Base-by-base conservation (phyloP, 1,140 invertebrate species). In the Habropoda laboriosa region DNA sequence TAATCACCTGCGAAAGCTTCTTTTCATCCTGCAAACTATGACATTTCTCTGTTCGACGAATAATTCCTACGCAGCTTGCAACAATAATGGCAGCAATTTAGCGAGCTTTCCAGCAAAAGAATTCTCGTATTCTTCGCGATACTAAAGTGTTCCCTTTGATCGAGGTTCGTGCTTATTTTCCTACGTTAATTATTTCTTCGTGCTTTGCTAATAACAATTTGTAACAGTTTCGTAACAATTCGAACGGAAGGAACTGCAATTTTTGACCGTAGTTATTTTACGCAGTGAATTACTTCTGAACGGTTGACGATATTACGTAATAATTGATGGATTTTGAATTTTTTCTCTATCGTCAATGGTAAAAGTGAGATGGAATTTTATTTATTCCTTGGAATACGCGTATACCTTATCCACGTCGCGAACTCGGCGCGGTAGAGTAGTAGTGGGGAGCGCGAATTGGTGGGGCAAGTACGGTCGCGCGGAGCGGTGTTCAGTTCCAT, bases 401-500 rank as follows among this genome's bases (percentile, higher is more conserved):
- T n/a, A 13, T 38, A 61, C 0, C 24, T 68, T 63, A 79, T 72
- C 5, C 30, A 51, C 57, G 55, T 16, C 27, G 49, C 42, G 42
- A 79, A 32, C 60, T 42, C 51, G 71, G 12, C 78, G 35, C 35
- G 27, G 18, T 13, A n/a, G 35, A n/a, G 51, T 32, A 66, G 16
- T 35, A 24, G 87, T 80, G 83, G 86, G 85, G 84, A 40, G 30
- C 53, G 30, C 40, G 57, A 40, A 18, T 78, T 60, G 57, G 85
- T 77, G 83, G 79, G 79, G 61, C 66, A 45, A 40, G 47, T 66
- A 67, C 45, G 72, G 60, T 45, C 60, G 60, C 70, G 73, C 74
- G 73, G 78, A 67, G 60, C 67, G 21, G 40, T 73, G 76, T 76
- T 90, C 90, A 91, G 91, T 92, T 87, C 72, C 86, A 88, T 88